Conservation (phyloP, 2,888 invertebrate genomes). For the Drosophila suboccidentalis region DNA sequence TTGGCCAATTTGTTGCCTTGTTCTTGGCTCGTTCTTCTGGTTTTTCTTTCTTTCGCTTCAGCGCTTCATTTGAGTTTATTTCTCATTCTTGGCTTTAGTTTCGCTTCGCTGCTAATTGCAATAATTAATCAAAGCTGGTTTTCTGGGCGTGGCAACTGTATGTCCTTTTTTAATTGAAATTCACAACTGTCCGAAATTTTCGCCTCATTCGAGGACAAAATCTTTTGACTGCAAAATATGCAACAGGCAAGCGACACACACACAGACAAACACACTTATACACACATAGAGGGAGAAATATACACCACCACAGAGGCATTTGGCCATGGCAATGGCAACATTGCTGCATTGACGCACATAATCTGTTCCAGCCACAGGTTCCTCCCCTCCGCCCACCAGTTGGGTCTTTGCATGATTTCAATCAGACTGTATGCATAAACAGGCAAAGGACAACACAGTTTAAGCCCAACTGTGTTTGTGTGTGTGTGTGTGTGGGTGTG, state of each 20-base stretch:
- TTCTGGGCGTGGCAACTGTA: slow-evolving; percentile 16
- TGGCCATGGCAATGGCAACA: slow-evolving; percentile 51
- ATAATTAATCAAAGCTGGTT: slow-evolving; percentile 62
- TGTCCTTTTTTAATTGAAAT: slow-evolving; percentile 42
- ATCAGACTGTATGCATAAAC: slow-evolving; percentile 70
- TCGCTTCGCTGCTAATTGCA: slow-evolving; percentile 53
- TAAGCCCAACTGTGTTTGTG: background rate
- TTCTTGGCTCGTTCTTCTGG: background rate
- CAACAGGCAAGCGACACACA: slow-evolving; percentile 47
- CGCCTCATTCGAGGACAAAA: slow-evolving; percentile 3
- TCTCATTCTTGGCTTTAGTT: slow-evolving; percentile 14
- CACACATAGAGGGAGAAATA: background rate
- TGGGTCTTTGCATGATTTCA: slow-evolving; percentile 56
- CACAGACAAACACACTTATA: background rate
- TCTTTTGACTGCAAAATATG: slow-evolving; percentile 36
- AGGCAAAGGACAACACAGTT: slow-evolving; percentile 40
- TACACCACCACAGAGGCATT: slow-evolving; percentile 7
- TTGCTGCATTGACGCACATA: slow-evolving; percentile 63
- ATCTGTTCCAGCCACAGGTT: slow-evolving; percentile 53
- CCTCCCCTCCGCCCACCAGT: background rate
- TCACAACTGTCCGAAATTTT: slow-evolving; percentile 12
- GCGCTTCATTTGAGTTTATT: slow-evolving; percentile 3
- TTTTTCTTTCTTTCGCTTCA: background rate
- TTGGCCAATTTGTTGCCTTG: slow-evolving; percentile 29
- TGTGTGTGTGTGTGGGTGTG: no score